A percentile compares a stretch with the other conserved stretches of the same genome.
phyloP scores from a whole-genome alignment of 1,140 invertebrate species.

The Halotydeus destructor region DNA sequence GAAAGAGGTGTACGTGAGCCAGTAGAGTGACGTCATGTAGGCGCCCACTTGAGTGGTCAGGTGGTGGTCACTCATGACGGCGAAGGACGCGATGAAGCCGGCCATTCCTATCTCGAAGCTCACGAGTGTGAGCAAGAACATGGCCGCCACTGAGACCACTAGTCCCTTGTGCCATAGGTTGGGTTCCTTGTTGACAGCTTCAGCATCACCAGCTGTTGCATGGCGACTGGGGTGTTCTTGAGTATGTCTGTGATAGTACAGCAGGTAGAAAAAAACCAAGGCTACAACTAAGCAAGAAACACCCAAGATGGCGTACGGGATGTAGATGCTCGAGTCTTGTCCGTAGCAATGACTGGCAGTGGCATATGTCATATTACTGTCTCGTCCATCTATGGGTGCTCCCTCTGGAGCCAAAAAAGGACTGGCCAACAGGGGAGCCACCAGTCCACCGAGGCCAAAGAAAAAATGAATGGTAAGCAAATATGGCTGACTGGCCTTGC shows the following conservation, averaged over 20 bases:
- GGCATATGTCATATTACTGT: background rate
- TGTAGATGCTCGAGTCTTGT: background rate
- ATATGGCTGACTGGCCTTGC: constrained; percentile 28
- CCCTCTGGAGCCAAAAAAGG: constrained; percentile 24
- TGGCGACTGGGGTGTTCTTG: background rate
- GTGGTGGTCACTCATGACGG: constrained; percentile 21
- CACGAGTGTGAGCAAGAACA: no score
- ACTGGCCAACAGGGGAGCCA: constrained; percentile 29
- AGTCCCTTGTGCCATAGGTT: no score
- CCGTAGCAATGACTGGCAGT: no score
- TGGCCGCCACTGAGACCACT: no score
- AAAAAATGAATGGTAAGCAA: constrained; percentile 33
- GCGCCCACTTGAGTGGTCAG: constrained; percentile 24
- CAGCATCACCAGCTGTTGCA: no score
- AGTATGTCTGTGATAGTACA: background rate
- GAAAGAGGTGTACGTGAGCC: constrained; percentile 28
- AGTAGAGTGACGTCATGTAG: constrained; percentile 28
- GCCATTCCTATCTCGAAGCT: constrained; percentile 29
- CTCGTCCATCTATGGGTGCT: background rate
- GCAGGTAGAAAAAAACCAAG: background rate
- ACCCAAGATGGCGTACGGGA: background rate
- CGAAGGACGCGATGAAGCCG: constrained; percentile 26
- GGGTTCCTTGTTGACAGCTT: no score
- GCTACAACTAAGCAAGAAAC: background rate
- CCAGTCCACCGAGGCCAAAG: constrained; percentile 31